phyloP scores from a whole-genome alignment of 1,140 invertebrate genomes.

The Brachionus manjavacas region DNA sequence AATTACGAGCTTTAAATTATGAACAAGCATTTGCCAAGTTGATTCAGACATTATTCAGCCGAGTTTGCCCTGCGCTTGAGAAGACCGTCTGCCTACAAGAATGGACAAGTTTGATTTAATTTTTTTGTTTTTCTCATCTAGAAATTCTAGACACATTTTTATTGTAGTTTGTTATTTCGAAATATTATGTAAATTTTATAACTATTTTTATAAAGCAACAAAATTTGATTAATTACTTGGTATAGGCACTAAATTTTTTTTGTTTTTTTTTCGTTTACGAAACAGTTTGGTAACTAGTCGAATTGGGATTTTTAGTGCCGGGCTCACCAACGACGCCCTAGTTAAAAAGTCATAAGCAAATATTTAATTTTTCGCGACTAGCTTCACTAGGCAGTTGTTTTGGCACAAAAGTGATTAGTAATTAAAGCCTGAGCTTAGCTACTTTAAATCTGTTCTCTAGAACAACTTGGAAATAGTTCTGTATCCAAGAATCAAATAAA shows the following conservation, averaged over 20 bases:
- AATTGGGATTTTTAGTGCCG: not conserved
- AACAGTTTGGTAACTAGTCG: not conserved
- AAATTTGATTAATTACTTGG: not conserved
- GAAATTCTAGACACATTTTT: not conserved
- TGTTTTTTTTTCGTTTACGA: not conserved
- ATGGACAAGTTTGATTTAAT: not conserved
- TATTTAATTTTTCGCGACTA: not conserved
- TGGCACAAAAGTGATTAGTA: not conserved
- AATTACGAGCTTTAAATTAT: too few species aligned
- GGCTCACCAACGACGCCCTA: not conserved
- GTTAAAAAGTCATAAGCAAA: not conserved
- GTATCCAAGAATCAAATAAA: not conserved
- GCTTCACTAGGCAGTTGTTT: not conserved
- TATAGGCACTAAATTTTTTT: not conserved
- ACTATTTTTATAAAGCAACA: not conserved
- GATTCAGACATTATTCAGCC: too few species aligned
- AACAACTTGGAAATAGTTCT: not conserved
- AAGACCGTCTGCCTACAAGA: too few species aligned
- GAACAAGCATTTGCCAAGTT: too few species aligned
- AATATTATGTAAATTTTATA: conserved; percentile 2
- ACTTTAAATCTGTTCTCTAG: not conserved
- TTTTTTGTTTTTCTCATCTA: not conserved
- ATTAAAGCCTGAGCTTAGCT: not conserved
- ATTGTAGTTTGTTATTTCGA: not conserved
- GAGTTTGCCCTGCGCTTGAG: too few species aligned